Evolutionary conservation across 2,888 invertebrate genomes (phyloP), one percentile per base, ranked within the genome.

Genomic region (Tetragonisca angustula): DNA sequence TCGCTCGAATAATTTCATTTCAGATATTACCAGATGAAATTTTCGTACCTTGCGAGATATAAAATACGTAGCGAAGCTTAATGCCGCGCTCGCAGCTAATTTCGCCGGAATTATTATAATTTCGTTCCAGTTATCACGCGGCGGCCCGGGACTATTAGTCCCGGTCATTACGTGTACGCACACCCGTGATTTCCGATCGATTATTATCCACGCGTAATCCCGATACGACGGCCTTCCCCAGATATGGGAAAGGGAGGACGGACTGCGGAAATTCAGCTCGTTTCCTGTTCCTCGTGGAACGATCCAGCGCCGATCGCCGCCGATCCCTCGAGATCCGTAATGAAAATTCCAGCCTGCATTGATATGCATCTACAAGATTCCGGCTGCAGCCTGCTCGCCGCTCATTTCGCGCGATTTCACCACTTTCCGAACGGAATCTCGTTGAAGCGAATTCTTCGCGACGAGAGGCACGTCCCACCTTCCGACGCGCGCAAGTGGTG

Each of bases 341-440:
- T 90, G 90, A 90, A 90, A 90, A 90, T 90, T 90, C 90, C 87
- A 84, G 67, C 43, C 81, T 79, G 85, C 87, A 90, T 90, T 90
- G 90, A 90, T 90, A 90, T 90, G 90, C 90, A 89, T 90, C 90
- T 90, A 90, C 90, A 90, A 90, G 90, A 90, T 90, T 90, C 90
- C 90, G 76, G 75, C 76, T 85, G 81, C 83, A 50, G 79, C 68
- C 73, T 82, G 78, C 83, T 70, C 81, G 69, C 79, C 85, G 84
- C 82, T 90, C 90, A 90, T 90, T 90, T 90, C 83, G 85, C 79
- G 87, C 87, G 89, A 89, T 90, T 90, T 89, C 90, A 88, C 77
- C 84, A 90, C 90, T 87, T 84, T 75, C 83, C 84, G 80, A 2
- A 71, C 82, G 86, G 90, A 90, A 90, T 90, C 89, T 90, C 90